Conservation (phyloP, 2,888 invertebrate species). For the Auanema freiburgensis region DNA sequence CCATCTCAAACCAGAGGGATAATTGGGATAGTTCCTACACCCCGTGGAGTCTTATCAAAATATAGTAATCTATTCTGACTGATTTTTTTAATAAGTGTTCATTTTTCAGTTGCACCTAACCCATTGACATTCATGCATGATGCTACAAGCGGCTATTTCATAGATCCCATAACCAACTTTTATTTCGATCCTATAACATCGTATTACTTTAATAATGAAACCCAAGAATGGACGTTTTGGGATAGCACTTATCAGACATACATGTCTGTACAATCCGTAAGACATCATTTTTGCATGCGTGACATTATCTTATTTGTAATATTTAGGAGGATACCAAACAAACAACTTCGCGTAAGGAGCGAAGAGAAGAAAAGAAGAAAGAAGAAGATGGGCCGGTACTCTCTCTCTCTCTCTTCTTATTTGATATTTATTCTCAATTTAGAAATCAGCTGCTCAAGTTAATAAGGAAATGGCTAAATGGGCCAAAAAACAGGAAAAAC, state of each 20-base stretch:
- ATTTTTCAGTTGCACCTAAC: slow-evolving; percentile 74
- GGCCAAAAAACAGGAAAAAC: slow-evolving; percentile 95
- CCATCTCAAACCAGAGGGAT: slow-evolving; percentile 24
- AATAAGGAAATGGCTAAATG: slow-evolving; percentile 82
- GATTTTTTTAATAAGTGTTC: too few species aligned
- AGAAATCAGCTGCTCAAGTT: slow-evolving; percentile 63
- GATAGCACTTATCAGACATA: slow-evolving; percentile 70
- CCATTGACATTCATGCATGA: slow-evolving; percentile 89
- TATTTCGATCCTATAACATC: slow-evolving; percentile 82
- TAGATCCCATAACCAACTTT: slow-evolving; percentile 86
- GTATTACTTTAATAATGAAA: slow-evolving; percentile 91
- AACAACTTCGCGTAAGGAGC: slow-evolving; percentile 4
- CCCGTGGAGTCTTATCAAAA: slow-evolving; percentile 34
- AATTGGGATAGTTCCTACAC: slow-evolving; percentile 37
- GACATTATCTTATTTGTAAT: slow-evolving; percentile 7
- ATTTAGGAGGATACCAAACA: slow-evolving; percentile 6
- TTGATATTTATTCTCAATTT: slow-evolving; percentile 1
- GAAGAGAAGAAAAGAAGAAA: slow-evolving; percentile 19
- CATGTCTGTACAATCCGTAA: slow-evolving; percentile 29
- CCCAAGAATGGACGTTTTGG: slow-evolving; percentile 92
- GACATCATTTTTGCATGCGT: slow-evolving; percentile 15
- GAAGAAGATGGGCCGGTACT: slow-evolving; percentile 14
- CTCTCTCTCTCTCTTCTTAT: background rate
- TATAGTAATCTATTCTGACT: slow-evolving; percentile 34
- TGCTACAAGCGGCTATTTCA: slow-evolving; percentile 91